phyloP scores from a whole-genome alignment of 2,113 vertebrate species.

The Tragulus kanchil region DNA sequence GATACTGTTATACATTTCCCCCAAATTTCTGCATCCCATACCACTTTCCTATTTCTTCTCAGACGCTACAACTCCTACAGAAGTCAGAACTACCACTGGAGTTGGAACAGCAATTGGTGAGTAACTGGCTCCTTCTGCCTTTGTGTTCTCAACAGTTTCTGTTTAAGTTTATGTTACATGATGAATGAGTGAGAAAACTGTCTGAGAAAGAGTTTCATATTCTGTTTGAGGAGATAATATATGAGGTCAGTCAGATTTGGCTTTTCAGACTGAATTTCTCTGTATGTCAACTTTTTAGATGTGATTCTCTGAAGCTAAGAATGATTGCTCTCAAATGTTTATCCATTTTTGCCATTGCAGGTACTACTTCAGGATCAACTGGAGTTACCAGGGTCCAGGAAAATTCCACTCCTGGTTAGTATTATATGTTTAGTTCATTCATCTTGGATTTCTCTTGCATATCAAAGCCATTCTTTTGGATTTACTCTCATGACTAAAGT shows the following conservation, averaged over 20 bases:
- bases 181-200: background rate
- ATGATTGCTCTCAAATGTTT: background rate
- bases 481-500: background rate
- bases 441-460: background rate
- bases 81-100: background rate
- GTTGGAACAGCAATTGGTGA: background rate
- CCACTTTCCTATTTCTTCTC: background rate
- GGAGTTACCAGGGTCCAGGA: background rate
- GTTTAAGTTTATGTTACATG: background rate
- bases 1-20: background rate
- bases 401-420: background rate
- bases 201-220: background rate
- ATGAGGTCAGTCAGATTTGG: background rate
- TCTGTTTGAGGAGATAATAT: background rate
- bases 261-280: background rate
- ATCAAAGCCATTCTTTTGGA: background rate
- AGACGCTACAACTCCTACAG: background rate
- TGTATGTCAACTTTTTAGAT: background rate
- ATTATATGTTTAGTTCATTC: background rate
- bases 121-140: background rate
- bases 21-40: background rate
- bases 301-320: background rate
- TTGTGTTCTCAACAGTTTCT: background rate
- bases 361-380: background rate
- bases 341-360: background rate